Base-by-base conservation (phyloP, 2,888 invertebrate species). In the Meganola albula region DNA sequence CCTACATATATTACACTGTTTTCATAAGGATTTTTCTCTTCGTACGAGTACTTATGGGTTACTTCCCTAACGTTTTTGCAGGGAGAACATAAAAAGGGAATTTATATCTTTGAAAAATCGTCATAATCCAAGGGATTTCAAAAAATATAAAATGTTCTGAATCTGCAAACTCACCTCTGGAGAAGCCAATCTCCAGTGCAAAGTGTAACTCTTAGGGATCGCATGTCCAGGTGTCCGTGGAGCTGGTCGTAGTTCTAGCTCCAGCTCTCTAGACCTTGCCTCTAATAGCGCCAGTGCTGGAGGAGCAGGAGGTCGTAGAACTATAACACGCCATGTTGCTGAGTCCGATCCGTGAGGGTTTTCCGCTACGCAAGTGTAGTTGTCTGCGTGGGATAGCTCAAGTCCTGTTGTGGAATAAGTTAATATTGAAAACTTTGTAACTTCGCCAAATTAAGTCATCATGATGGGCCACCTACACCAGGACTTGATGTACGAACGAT, bases 261-360 rank as follows among this genome's bases (percentile, higher is more conserved):
- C 80, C n/a, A 84, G 45, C 44, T 84, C 83, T 14, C 80, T 63
- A 0, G 83, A 63, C 10, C 82, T 62, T 0, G 85, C 83, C 41
- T 83, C 82, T 4, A 83, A 26, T 2, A 93, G 80, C 31, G 90
- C 90, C 41, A 94, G 74, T 27, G 84, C 87, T 9, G 94, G 94
- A 5, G 92, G 88, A 9, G 86, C 79, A 0, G 94, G 94, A 8
- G 92, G 90, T 55, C 92, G 89, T 53, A 94, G 88, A 0, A 96
- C 93, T 42, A 92, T 88, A 23, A 96, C 87, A 12, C 91, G 88
- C 84, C 95, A 95, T 10, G 91, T 91, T 29, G 94, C 92, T 27
- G 93, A 92, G 70, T 96, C 96, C 26, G 91, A 91, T 1, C 96
- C 96, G 59, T 93, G 93, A 24, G 92, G 88, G 74, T 96, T 96